These are phyloP conservation scores for Myotis brandtii DNA, from an alignment of 2,113 vertebrate genomes.

Conservation along the genomic window DNA sequence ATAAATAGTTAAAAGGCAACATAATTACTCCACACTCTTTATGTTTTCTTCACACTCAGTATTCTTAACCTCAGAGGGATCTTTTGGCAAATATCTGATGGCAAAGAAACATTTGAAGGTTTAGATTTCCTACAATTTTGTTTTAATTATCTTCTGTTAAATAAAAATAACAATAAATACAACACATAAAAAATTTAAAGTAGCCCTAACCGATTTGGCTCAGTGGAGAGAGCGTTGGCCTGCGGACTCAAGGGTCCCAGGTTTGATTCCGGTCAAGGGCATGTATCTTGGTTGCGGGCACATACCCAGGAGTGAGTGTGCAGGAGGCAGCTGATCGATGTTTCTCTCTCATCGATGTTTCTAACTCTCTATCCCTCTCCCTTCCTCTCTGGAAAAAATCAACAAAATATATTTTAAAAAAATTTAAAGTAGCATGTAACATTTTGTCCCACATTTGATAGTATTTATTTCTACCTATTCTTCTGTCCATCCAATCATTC, in stretches of 20 bases:
- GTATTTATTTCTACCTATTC: neutral
- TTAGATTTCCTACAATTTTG: constrained; percentile 22
- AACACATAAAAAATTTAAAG: neutral
- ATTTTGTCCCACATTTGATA: neutral
- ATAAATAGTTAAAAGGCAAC: constrained; percentile 53
- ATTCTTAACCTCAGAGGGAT: constrained; percentile 22
- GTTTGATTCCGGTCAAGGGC: too few species aligned
- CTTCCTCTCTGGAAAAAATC: too few species aligned
- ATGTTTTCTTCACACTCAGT: constrained; percentile 2
- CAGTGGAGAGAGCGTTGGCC: too few species aligned
- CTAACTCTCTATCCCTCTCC: too few species aligned
- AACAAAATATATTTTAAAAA: neutral
- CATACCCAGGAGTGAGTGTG: too few species aligned
- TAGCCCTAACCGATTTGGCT: neutral
- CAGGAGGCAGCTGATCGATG: too few species aligned
- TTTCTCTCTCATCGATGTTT: too few species aligned
- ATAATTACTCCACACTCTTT: constrained; percentile 24
- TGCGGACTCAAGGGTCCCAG: too few species aligned
- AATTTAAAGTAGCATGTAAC: neutral
- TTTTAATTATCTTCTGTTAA: constrained; percentile 31
- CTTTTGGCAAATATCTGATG: neutral
- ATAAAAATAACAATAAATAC: constrained; percentile 1
- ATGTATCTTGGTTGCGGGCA: too few species aligned
- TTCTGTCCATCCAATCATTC: neutral
- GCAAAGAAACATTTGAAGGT: neutral